Evolutionary conservation across 2,888 invertebrate species (phyloP).

Genomic region (Coelopa pilipes): DNA sequence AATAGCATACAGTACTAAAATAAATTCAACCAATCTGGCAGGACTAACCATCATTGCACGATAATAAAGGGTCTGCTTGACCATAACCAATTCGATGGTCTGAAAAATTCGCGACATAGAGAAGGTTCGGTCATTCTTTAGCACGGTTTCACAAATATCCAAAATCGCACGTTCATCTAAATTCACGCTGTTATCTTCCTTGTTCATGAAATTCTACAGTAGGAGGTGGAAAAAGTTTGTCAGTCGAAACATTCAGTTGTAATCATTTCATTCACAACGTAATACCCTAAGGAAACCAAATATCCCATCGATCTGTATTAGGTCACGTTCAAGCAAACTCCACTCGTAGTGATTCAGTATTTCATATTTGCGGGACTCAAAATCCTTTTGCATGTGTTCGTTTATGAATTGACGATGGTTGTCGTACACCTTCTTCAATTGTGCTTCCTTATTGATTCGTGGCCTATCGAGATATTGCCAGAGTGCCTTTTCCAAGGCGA

Average conservation of each 20-base stretch:
- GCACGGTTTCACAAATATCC: conserved; percentile 74
- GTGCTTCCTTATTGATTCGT: conserved; percentile 49
- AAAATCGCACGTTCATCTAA: conserved; percentile 70
- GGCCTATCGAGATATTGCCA: conserved; percentile 61
- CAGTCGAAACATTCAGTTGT: too few relatives aligned
- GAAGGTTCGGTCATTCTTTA: conserved; percentile 71
- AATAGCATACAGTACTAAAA: too few relatives aligned
- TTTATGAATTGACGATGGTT: conserved; percentile 58
- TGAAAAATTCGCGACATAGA: conserved; percentile 71
- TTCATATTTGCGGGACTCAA: conserved; percentile 54
- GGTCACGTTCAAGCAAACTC: conserved; percentile 72
- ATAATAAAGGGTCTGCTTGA: conserved; percentile 75
- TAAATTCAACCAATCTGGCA: too few relatives aligned
- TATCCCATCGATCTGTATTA: conserved; percentile 73
- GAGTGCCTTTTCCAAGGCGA: conserved; percentile 69
- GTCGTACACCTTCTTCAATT: conserved; percentile 61
- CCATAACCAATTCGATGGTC: conserved; percentile 72
- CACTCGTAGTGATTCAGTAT: conserved; percentile 72
- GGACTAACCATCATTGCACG: conserved; percentile 74
- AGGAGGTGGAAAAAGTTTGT: too few relatives aligned
- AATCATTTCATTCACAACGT: not conserved
- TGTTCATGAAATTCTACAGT: conserved; percentile 48
- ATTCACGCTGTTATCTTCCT: conserved; percentile 58
- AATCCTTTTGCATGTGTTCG: conserved; percentile 49
- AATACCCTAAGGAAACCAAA: conserved; percentile 75